Evolutionary conservation across 2,888 invertebrate species (phyloP), one percentile per base, ranked within the genome.

Genomic region (Phragmatobia fuliginosa): DNA sequence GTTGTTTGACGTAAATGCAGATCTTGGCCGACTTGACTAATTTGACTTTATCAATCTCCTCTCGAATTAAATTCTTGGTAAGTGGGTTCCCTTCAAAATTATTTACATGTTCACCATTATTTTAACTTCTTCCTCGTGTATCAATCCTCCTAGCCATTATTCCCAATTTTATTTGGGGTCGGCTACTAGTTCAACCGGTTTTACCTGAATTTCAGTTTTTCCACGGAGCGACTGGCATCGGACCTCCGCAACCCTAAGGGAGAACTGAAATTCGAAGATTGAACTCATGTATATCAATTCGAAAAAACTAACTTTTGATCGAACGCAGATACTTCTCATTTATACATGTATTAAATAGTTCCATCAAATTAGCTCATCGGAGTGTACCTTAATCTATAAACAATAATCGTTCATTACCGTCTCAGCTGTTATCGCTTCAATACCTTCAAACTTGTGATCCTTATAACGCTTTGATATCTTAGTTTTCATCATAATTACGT

Each of bases 351-450:
- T 63, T 8, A 7, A n/a, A 4, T 38, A 38, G 21, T 65, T 38
- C 18, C 36, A 36, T 65, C 36, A 65, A 56, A 65, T 11, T 31
- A 32, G 32, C 11, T 70, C 66, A 59, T 45, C 18, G 62, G 18
- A 62, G 62, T 70, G 62, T 58, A 31, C 49, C 52, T 41, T 21
- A 63, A 67, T 49, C 45, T 38, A 11, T 41, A 21, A 60, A 60
- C 45, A 59, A 58, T 66, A 67, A 64, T 41, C 61, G 38, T 67
- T 61, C 36, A 8, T 33, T 61, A 69, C 52, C 67, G 38, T 25
- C 56, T 67, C 16, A 41, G 28, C 31, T 65, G 61, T 31, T 52
- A 11, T 67, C 67, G 36, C 71, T 63, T 67, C 67, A 71, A 64
- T 67, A 64, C 59, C 59, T 33, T 33, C 38, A 62, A 25, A 67